phyloP scores from a whole-genome alignment of 2,797 vertebrate species.

The Lepilemur septentrionalis region DNA sequence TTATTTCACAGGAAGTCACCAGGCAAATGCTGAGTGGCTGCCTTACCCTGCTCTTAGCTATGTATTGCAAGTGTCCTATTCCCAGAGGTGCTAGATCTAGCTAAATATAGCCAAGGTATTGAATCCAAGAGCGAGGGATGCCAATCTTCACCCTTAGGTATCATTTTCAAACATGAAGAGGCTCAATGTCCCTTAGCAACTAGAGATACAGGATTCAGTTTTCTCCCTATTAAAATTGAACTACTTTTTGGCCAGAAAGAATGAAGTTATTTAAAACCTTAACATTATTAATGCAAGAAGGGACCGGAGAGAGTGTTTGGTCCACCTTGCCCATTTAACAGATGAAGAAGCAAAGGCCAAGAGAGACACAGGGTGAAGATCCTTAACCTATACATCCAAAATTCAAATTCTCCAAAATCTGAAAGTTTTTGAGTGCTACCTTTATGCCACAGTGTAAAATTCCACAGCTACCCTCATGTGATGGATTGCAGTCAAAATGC shows the following conservation, averaged over 20 bases:
- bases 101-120: conserved; percentile 32
- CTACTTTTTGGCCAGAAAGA: conserved; percentile 42
- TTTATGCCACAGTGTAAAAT: neutral
- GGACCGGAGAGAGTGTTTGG: conserved; percentile 6
- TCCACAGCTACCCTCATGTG: neutral
- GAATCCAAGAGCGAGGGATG: neutral
- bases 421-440: neutral
- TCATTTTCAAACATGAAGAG: conserved; percentile 57
- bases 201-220: conserved; percentile 37
- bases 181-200: conserved; percentile 27
- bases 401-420: neutral
- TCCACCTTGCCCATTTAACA: conserved; percentile 55
- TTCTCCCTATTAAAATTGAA: conserved; percentile 57
- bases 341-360: conserved; percentile 52
- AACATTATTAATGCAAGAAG: conserved; percentile 63
- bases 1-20: neutral
- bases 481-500: neutral
- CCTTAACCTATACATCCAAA: neutral
- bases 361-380: neutral
- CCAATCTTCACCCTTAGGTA: neutral
- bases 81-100: neutral
- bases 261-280: conserved; percentile 55
- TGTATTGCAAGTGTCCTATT: neutral
- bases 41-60: neutral
- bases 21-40: neutral